These are phyloP conservation scores for Colletes latitarsis DNA, from an alignment of 1,140 invertebrate genomes.

Conservation along the genomic window DNA sequence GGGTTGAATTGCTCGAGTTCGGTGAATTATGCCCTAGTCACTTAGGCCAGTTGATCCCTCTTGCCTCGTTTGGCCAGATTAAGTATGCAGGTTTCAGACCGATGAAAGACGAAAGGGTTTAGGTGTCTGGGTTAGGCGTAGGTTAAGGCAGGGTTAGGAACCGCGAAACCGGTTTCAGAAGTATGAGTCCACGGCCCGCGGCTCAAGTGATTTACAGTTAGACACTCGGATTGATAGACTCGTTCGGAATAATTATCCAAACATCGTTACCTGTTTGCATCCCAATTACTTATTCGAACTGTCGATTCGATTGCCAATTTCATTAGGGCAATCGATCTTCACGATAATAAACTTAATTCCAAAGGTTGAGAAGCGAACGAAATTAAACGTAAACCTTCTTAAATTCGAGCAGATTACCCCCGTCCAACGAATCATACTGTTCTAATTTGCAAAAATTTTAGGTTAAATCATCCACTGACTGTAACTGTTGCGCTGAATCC, in stretches of 20 bases:
- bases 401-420: too few relatives aligned
- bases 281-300: background rate
- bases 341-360: too few relatives aligned
- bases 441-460: too few relatives aligned
- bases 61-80: background rate
- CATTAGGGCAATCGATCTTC: too few relatives aligned
- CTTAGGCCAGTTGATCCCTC: background rate
- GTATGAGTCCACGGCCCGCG: background rate
- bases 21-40: background rate
- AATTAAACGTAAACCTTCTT: too few relatives aligned
- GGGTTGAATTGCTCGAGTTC: background rate
- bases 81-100: slow-evolving; percentile 6
- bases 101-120: slow-evolving; percentile 17
- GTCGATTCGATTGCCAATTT: background rate
- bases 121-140: slow-evolving; percentile 23
- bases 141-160: slow-evolving; percentile 22
- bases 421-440: too few relatives aligned
- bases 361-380: too few relatives aligned
- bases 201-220: slow-evolving; percentile 23
- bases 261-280: background rate
- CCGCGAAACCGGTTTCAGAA: slow-evolving; percentile 34
- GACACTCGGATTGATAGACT: slow-evolving; percentile 8
- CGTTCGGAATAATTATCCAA: background rate
- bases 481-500: too few relatives aligned
- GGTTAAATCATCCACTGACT: too few relatives aligned